These are phyloP conservation scores for Galeruca laticollis DNA, from an alignment of 2,888 invertebrate species.

Conservation along the genomic window DNA sequence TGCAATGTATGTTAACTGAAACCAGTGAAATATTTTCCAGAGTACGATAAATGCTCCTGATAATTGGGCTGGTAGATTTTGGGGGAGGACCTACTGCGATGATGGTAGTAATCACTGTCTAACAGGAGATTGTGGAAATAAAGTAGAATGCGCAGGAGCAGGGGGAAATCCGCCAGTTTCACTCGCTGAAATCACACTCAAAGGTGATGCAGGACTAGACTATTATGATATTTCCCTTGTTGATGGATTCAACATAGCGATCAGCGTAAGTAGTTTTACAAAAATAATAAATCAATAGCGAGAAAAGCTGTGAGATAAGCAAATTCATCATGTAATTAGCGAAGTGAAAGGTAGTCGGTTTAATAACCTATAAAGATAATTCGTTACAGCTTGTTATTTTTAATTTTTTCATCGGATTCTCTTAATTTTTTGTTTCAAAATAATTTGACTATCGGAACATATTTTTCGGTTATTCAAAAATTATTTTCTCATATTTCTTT, in stretches of 20 bases:
- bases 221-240: slow-evolving; percentile 68
- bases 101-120: slow-evolving; percentile 63
- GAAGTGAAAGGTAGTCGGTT: too few species aligned
- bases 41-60: slow-evolving; percentile 38
- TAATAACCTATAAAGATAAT: too few species aligned
- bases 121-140: slow-evolving; percentile 46
- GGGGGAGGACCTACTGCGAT: slow-evolving; percentile 62
- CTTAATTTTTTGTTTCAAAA: too few species aligned
- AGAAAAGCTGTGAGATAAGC: too few species aligned
- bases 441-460: too few species aligned
- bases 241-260: slow-evolving; percentile 67
- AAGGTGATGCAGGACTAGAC: slow-evolving; percentile 61
- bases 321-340: too few species aligned
- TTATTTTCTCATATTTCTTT: too few species aligned
- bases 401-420: too few species aligned
- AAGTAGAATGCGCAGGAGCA: slow-evolving; percentile 64
- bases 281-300: not conserved
- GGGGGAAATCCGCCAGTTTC: slow-evolving; percentile 65
- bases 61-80: slow-evolving; percentile 61
- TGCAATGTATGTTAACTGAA: too few species aligned
- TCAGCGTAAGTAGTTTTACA: slow-evolving; percentile 50
- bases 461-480: too few species aligned
- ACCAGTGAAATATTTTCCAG: slow-evolving; percentile 1
- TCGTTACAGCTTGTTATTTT: too few species aligned
- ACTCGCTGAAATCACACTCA: slow-evolving; percentile 65